A percentile compares a stretch with the other conserved stretches of the same genome.
Evolutionary conservation across 1,140 invertebrate genomes (phyloP).

Genomic region (Heterodera schachtii): DNA sequence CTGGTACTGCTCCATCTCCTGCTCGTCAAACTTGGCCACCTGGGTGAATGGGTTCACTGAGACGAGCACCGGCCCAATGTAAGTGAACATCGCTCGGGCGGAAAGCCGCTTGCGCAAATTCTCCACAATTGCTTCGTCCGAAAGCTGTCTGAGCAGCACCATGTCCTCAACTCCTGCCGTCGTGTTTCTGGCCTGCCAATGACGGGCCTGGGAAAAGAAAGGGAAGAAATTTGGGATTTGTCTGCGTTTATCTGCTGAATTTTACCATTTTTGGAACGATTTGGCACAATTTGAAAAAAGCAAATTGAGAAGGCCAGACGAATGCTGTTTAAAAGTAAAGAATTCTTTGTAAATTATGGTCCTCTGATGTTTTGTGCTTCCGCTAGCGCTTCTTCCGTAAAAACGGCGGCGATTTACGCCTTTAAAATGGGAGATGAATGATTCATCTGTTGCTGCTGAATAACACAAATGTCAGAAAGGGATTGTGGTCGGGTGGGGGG

Average conservation of each 20-base stretch:
- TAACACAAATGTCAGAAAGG: not conserved
- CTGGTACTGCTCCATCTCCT: conserved; percentile 76
- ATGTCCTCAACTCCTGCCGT: conserved; percentile 78
- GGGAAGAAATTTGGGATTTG: not conserved
- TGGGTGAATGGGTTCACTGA: conserved; percentile 81
- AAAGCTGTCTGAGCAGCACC: conserved; percentile 77
- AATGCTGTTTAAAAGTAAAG: not conserved
- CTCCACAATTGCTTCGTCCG: conserved; percentile 76
- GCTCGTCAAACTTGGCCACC: conserved; percentile 76
- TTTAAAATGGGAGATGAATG: not conserved
- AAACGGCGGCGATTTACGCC: not conserved
- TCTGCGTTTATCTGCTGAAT: too few relatives aligned
- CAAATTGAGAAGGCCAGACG: too few relatives aligned
- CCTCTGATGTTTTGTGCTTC: not conserved
- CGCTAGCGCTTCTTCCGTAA: too few relatives aligned
- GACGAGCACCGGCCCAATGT: conserved; percentile 80
- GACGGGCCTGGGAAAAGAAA: not conserved
- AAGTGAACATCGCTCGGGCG: conserved; percentile 79
- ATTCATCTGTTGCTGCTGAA: not conserved
- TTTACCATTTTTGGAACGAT: too few relatives aligned
- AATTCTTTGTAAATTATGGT: not conserved
- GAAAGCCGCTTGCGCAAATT: conserved; percentile 77
- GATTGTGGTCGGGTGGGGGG: not conserved
- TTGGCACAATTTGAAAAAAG: too few relatives aligned
- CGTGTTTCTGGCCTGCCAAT: conserved; percentile 29